Percentiles rank a stretch among this genome's conserved stretches.
phyloP scores from a whole-genome alignment of 1,140 invertebrate genomes.

The Drosophila simulans region DNA sequence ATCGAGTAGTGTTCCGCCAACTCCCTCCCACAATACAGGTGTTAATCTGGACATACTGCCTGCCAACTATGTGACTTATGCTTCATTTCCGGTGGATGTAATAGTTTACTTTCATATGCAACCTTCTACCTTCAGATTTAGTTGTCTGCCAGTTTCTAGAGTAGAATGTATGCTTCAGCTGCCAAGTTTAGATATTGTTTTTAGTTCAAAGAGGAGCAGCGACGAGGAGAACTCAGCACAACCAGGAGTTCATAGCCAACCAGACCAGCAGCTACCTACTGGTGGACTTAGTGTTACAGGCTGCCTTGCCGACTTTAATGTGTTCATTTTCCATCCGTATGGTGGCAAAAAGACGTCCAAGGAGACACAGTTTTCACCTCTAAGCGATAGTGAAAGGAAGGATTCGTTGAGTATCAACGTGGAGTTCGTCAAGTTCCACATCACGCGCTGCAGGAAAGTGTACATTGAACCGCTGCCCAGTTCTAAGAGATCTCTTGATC shows the following conservation, averaged over 20 bases:
- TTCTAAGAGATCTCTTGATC: constrained; percentile 85
- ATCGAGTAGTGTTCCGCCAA: constrained; percentile 54
- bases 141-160: constrained; percentile 96
- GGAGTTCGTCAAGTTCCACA: constrained; percentile 98
- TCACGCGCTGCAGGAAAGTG: constrained; percentile 94
- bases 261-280: constrained; percentile 73
- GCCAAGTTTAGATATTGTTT: constrained; percentile 96
- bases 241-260: constrained; percentile 31
- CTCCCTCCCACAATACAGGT: constrained; percentile 66
- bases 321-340: constrained; percentile 99
- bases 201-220: constrained; percentile 94
- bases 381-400: constrained; percentile 95
- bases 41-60: constrained; percentile 86
- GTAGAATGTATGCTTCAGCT: constrained; percentile 98
- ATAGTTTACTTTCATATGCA: constrained; percentile 99
- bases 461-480: constrained; percentile 88
- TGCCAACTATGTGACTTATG: constrained; percentile 91
- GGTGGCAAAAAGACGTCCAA: constrained; percentile 95
- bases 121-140: constrained; percentile 97
- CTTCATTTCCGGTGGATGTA: constrained; percentile 98
- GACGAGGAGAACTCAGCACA: constrained; percentile 84
- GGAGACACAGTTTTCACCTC: constrained; percentile 93
- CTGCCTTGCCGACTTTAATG: constrained; percentile 97
- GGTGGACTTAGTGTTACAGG: constrained; percentile 92
- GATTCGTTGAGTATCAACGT: constrained; percentile 98